Conservation (phyloP, 2,113 vertebrate genomes). For the Helogale parvula region DNA sequence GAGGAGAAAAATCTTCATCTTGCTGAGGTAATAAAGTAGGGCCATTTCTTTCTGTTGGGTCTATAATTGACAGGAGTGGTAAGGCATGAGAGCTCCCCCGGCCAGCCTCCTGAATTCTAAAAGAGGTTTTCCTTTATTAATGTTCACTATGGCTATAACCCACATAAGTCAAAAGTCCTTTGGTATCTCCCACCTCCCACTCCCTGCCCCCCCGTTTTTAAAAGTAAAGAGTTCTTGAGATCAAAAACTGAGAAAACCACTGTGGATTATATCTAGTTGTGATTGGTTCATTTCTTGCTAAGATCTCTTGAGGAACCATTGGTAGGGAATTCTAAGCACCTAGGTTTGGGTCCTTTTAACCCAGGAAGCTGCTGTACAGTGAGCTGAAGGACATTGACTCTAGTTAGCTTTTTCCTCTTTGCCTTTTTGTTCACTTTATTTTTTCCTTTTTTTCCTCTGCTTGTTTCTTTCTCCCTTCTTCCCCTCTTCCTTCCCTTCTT, state of each 20-base stretch:
- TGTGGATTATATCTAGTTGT: neutral
- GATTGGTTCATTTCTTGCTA: neutral
- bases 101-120: neutral
- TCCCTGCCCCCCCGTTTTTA: neutral
- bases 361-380: neutral
- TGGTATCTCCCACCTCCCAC: neutral
- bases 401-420: neutral
- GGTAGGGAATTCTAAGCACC: neutral
- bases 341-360: neutral
- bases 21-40: neutral
- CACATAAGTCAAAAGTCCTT: neutral
- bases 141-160: neutral
- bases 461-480: neutral
- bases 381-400: neutral
- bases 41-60: neutral
- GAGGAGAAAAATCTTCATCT: neutral
- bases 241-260: neutral
- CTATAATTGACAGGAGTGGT: neutral
- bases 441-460: neutral
- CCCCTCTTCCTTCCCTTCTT: no score
- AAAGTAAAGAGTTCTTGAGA: neutral
- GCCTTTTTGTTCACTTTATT: neutral
- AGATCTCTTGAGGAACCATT: no score
- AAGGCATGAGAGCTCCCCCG: no score
- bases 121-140: neutral